Evolutionary conservation across 2,888 invertebrate species (phyloP).

Genomic region (Flabesymbios commensalis): DNA sequence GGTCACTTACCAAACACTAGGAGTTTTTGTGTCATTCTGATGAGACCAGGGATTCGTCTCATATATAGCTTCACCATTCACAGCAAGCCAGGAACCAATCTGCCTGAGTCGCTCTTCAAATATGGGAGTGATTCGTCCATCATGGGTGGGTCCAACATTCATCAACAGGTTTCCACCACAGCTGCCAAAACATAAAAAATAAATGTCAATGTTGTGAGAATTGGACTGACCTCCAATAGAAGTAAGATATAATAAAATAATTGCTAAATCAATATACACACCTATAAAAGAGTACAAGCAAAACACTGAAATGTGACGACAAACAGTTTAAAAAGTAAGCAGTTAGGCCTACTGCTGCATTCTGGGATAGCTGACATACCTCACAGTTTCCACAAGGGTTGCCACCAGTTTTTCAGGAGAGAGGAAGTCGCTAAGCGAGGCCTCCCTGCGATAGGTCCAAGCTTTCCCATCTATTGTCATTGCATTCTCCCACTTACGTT

Average conservation of each 20-base stretch:
- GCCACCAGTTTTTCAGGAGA: conserved; percentile 54
- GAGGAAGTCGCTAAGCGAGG: conserved; percentile 71
- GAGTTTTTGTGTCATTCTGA: conserved; percentile 75
- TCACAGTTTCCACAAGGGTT: conserved; percentile 31
- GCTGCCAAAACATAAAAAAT: no score
- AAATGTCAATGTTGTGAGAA: no score
- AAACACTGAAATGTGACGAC: no score
- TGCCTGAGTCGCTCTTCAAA: conserved; percentile 81
- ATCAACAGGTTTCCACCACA: conserved; percentile 75
- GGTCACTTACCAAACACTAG: conserved; percentile 71
- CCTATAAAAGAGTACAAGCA: no score
- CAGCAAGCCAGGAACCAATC: conserved; percentile 77
- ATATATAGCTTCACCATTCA: conserved; percentile 88
- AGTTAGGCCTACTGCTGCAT: no score
- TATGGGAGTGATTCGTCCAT: conserved; percentile 82
- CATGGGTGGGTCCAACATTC: conserved; percentile 88
- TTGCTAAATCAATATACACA: no score
- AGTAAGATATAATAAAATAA: no score
- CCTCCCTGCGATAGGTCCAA: conserved; percentile 66
- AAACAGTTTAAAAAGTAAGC: no score
- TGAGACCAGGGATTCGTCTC: conserved; percentile 75
- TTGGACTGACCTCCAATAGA: no score
- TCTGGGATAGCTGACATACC: conserved; percentile 17
- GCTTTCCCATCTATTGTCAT: conserved; percentile 85
- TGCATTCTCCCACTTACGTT: conserved; percentile 94